phyloP scores from a whole-genome alignment of 1,140 invertebrate genomes.

The Euura lappo region DNA sequence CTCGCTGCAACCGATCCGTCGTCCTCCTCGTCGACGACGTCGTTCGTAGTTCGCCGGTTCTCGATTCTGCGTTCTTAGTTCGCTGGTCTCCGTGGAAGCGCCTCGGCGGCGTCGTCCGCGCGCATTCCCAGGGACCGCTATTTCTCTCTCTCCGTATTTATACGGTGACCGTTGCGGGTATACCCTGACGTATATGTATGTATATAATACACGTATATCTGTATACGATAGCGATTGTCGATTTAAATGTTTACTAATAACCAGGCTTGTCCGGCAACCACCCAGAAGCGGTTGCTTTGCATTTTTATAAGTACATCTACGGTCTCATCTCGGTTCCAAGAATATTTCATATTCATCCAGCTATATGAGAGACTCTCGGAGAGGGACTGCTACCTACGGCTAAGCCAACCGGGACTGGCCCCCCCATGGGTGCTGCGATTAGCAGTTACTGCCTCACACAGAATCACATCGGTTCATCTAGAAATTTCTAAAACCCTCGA shows the following conservation, averaged over 20 bases:
- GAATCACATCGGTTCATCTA: no score
- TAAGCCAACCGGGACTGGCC: neutral
- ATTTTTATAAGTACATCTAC: conserved; percentile 59
- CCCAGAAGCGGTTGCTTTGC: conserved; percentile 60
- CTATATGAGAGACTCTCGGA: neutral
- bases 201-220: neutral
- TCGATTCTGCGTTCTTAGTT: conserved; percentile 16
- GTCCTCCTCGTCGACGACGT: conserved; percentile 17
- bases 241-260: conserved; percentile 65
- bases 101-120: conserved; percentile 1
- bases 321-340: conserved; percentile 24
- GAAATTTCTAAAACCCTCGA: no score
- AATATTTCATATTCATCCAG: conserved; percentile 53
- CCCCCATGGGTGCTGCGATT: neutral
- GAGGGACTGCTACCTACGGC: no score
- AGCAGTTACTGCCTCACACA: neutral
- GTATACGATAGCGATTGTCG: conserved; percentile 52
- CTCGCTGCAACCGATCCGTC: neutral
- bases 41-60: conserved; percentile 25
- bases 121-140: no score
- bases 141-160: no score
- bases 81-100: conserved; percentile 5
- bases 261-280: conserved; percentile 59
- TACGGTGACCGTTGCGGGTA: no score
- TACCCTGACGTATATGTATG: neutral